Evolutionary conservation across 2,888 invertebrate species (phyloP).

Genomic region (Bibio marci): DNA sequence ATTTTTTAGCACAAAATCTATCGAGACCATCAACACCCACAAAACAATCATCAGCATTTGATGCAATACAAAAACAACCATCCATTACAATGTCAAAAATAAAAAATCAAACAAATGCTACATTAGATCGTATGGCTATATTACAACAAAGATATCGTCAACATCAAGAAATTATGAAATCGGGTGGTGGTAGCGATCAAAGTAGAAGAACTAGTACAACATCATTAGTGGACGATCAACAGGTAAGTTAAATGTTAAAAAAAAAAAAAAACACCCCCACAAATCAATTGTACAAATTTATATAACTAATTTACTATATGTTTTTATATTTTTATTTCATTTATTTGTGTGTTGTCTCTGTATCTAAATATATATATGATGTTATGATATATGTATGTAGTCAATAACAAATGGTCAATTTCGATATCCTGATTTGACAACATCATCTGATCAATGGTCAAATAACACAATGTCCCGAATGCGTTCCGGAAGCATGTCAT

Average conservation of each 20-base stretch:
- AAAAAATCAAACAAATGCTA: slow-evolving; percentile 27
- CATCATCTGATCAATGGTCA: slow-evolving; percentile 19
- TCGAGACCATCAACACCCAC: slow-evolving; percentile 12
- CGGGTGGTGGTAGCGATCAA: slow-evolving; percentile 8
- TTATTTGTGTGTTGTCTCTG: too few species aligned
- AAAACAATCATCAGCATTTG: slow-evolving; percentile 19
- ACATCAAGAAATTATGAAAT: slow-evolving; percentile 35
- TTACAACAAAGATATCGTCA: slow-evolving; percentile 39
- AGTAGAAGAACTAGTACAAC: slow-evolving; percentile 11
- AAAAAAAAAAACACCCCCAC: too few species aligned
- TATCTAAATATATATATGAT: too few species aligned
- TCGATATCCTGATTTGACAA: not conserved
- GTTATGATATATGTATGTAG: too few species aligned
- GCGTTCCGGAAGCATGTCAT: slow-evolving; percentile 29
- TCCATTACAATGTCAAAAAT: slow-evolving; percentile 28
- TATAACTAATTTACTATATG: too few species aligned
- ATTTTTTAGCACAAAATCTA: too few species aligned
- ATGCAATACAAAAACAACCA: slow-evolving; percentile 26
- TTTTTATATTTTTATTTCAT: too few species aligned
- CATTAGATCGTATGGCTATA: slow-evolving; percentile 27
- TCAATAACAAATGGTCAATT: not conserved
- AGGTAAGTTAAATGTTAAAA: slow-evolving; percentile 15
- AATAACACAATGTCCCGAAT: slow-evolving; percentile 25
- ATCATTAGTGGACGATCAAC: slow-evolving; percentile 16
- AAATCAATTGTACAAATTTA: too few species aligned